Conservation (phyloP, 1,140 invertebrate species). For the Pteromalus puparum region DNA sequence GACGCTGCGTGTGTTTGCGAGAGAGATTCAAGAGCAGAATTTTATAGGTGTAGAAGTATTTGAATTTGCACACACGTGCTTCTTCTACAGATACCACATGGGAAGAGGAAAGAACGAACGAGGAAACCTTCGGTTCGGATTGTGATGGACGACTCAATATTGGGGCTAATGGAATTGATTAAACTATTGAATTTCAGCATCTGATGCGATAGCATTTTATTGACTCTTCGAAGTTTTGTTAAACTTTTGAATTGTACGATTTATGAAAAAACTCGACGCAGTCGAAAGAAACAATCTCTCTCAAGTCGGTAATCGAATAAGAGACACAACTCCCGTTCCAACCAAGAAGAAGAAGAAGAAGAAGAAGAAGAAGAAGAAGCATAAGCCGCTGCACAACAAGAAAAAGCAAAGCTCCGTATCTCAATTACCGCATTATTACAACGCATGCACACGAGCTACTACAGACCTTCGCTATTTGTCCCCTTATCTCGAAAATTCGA, state of each 20-base stretch:
- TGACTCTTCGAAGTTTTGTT: too few species aligned
- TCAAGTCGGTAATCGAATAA: background rate
- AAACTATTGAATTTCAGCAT: too few species aligned
- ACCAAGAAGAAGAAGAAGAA: background rate
- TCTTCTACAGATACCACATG: too few species aligned
- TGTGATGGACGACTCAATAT: too few species aligned
- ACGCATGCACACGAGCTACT: background rate
- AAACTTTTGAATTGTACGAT: too few species aligned
- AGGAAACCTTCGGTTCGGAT: too few species aligned
- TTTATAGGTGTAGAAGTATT: background rate
- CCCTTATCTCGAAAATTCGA: conserved; percentile 29
- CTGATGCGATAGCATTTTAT: too few species aligned
- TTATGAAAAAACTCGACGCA: too few species aligned
- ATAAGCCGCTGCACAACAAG: background rate
- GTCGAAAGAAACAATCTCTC: background rate
- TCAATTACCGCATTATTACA: background rate
- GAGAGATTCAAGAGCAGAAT: background rate
- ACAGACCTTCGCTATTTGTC: background rate
- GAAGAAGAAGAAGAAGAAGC: background rate
- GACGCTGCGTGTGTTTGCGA: too few species aligned
- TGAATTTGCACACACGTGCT: too few species aligned
- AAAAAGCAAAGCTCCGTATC: background rate
- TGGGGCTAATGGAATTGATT: too few species aligned
- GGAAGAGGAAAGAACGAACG: too few species aligned
- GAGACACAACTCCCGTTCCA: background rate